Conservation (phyloP, 1,140 invertebrate genomes). For the Trichoplusia ni region DNA sequence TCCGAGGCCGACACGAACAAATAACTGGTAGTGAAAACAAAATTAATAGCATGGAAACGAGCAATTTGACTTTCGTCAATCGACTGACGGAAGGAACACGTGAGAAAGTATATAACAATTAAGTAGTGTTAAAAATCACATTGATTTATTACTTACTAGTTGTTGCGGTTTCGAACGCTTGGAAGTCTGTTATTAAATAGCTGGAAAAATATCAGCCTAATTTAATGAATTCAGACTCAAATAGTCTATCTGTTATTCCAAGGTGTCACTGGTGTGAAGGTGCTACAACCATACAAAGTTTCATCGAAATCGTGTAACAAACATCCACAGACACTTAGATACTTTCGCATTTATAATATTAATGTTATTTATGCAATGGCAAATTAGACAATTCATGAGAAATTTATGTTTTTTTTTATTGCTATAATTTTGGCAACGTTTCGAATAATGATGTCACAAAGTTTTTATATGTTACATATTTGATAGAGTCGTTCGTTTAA, state of each 20-base stretch:
- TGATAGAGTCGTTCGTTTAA: background rate
- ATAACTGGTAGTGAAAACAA: constrained; percentile 5
- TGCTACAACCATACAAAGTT: no score
- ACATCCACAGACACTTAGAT: no score
- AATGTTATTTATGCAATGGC: background rate
- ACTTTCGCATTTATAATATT: constrained; percentile 1
- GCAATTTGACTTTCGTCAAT: constrained; percentile 1
- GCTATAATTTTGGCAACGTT: background rate
- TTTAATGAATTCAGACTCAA: no score
- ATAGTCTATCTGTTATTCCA: no score
- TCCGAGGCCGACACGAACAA: background rate
- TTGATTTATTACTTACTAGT: no score
- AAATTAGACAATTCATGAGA: background rate
- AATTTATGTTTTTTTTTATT: constrained; percentile 6
- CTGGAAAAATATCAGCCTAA: no score
- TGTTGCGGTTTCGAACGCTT: no score
- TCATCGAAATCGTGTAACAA: no score
- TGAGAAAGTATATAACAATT: constrained; percentile 13
- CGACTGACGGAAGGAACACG: background rate
- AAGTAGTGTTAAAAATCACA: no score
- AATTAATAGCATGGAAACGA: background rate
- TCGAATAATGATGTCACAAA: background rate
- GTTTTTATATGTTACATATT: background rate
- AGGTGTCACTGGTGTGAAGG: no score
- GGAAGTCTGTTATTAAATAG: no score